Percentiles rank a stretch among this genome's conserved stretches.
Evolutionary conservation across 2,113 vertebrate species (phyloP).

Genomic region (Hyaena hyaena): DNA sequence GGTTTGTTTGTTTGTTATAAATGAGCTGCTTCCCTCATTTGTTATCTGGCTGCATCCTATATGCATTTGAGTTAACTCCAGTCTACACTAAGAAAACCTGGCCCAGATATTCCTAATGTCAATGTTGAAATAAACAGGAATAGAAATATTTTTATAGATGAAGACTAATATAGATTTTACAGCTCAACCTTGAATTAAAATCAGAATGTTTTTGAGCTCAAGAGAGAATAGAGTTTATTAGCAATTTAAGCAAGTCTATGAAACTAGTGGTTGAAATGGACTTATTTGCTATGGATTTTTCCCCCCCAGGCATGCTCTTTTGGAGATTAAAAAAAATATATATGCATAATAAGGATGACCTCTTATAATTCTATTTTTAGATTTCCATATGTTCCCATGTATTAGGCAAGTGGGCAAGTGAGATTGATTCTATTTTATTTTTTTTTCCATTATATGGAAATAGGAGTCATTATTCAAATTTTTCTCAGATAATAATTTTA

Average conservation of each 20-base stretch:
- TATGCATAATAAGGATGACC: not conserved
- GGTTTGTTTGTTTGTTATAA: not conserved
- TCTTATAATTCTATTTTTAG: not conserved
- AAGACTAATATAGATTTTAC: not conserved
- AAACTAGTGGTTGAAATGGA: slow-evolving; percentile 12
- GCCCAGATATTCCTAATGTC: not conserved
- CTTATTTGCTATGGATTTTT: not conserved
- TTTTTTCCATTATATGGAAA: slow-evolving; percentile 13
- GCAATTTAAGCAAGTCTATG: not conserved
- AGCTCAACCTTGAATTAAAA: not conserved
- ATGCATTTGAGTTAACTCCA: not conserved
- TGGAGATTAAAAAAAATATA: not conserved
- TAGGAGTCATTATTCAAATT: not conserved
- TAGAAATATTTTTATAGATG: not conserved
- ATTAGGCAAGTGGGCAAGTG: not conserved
- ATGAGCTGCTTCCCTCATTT: not conserved
- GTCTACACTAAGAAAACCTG: not conserved
- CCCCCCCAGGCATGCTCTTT: not conserved
- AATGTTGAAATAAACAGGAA: not conserved
- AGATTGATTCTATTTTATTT: not conserved
- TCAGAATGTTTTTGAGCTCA: slow-evolving; percentile 10
- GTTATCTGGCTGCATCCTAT: not conserved
- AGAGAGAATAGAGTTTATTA: not conserved
- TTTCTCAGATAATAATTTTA: slow-evolving; percentile 14
- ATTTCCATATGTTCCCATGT: slow-evolving; percentile 2